Conservation (phyloP, 2,113 vertebrate genomes). For the Motacilla tschutschensis region DNA sequence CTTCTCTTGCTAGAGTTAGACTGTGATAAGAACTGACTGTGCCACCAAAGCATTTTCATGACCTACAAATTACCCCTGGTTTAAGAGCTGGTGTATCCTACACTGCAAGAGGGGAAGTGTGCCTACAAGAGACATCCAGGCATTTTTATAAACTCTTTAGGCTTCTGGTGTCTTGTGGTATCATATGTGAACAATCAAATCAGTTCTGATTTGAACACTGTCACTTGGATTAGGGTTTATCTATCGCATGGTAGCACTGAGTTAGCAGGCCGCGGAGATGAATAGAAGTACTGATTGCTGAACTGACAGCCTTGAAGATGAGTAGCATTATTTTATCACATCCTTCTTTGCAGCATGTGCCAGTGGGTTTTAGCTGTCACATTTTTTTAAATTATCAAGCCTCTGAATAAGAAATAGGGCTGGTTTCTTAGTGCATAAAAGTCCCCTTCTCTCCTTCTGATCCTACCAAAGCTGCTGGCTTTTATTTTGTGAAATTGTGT, state of each 20-base stretch:
- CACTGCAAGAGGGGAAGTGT: slow-evolving; percentile 38
- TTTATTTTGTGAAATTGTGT: slow-evolving; percentile 48
- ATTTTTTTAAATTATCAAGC: slow-evolving; percentile 62
- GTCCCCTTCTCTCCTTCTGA: neutral
- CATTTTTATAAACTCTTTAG: slow-evolving; percentile 69
- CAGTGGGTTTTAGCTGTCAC: slow-evolving; percentile 63
- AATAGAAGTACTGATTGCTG: slow-evolving; percentile 71
- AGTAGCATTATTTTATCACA: slow-evolving; percentile 70
- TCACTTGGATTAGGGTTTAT: slow-evolving; percentile 72
- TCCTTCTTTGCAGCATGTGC: slow-evolving; percentile 63
- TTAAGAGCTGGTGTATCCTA: slow-evolving; percentile 57
- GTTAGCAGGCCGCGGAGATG: slow-evolving; percentile 67
- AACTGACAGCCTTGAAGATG: slow-evolving; percentile 73
- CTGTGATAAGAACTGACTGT: slow-evolving; percentile 59
- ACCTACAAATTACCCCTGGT: slow-evolving; percentile 46
- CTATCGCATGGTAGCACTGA: slow-evolving; percentile 67
- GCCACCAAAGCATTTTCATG: slow-evolving; percentile 56
- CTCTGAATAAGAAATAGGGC: slow-evolving; percentile 30
- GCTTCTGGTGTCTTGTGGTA: slow-evolving; percentile 63
- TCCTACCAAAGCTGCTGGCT: neutral
- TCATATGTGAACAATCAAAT: slow-evolving; percentile 75
- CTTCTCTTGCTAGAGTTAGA: slow-evolving; percentile 33
- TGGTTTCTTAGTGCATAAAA: slow-evolving; percentile 23
- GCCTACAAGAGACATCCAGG: slow-evolving; percentile 61
- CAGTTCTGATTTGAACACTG: slow-evolving; percentile 72